Evolutionary conservation across 2,888 invertebrate species (phyloP), one percentile per base, ranked within the genome.

Genomic region (Drosophila lutescens): DNA sequence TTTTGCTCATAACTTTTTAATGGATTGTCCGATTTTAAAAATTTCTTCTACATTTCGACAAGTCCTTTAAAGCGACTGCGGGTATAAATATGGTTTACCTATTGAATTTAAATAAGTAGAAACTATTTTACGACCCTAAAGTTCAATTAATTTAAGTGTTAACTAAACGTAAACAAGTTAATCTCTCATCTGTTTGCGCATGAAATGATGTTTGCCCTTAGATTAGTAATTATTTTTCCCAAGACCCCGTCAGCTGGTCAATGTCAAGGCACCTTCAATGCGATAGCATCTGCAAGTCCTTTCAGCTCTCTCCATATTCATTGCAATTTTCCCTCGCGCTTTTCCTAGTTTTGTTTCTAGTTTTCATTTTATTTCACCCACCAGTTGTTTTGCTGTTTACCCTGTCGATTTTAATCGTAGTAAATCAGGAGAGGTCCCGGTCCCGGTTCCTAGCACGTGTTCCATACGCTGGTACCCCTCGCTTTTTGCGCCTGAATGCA

Each of bases 351-450:
- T 32, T 32, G 7, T 7, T 20, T 43, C 6, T 13, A 20, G 20
- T 43, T 38, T 36, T 17, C 17, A 26, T 26, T 23, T 13, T 12
- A 30, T 30, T n/a, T 15, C 10, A 7, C 32, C 15, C 12, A 17
- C 17, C 17, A 17, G 54, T 40, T 36, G 38, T 46, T 65, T 53
- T 65, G 5, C 15, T 51, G 53, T 53, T 60, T 60, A 60, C 62
- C 12, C 54, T 13, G 49, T 60, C 12, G 44, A 32, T 51, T 46
- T 23, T 40, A 55, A 77, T 62, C 71, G 57, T 50, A 60, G 58
- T 44, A 62, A 61, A 56, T 70, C 58, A 50, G 34, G 36, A 38
- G 26, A n/a, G n/a, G n/a, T n/a, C n/a, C n/a, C n/a, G n/a, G 15
- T 32, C 17, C 34, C 26, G 49, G 15, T 23, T 34, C 34, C 23